These are phyloP conservation scores for Hippocampus kuda DNA, from an alignment of 2,797 vertebrate species.

Conservation along the genomic window DNA sequence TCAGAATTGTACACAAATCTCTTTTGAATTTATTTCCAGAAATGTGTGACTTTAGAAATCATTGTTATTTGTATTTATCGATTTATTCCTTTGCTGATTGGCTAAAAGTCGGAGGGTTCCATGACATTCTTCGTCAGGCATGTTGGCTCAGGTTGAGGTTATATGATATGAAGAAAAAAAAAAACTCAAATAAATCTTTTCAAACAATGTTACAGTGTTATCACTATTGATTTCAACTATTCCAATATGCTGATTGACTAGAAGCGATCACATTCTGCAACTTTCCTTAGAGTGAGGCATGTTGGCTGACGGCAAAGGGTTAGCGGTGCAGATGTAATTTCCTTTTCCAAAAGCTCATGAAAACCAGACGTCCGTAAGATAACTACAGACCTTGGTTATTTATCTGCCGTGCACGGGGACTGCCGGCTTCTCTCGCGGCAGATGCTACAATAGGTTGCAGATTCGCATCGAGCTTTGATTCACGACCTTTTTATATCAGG, in stretches of 20 bases:
- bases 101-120: background rate
- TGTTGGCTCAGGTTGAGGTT: background rate
- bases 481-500: constrained; percentile 10
- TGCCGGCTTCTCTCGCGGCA: background rate
- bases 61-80: background rate
- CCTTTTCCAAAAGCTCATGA: constrained; percentile 66
- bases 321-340: constrained; percentile 58
- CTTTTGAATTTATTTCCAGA: background rate
- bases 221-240: background rate
- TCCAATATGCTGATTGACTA: background rate
- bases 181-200: background rate
- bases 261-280: background rate
- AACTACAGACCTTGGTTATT: constrained; percentile 58
- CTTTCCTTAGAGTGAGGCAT: constrained; percentile 4
- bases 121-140: background rate
- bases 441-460: constrained; percentile 6
- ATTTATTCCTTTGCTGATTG: background rate
- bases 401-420: constrained; percentile 52
- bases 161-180: too few species aligned
- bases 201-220: background rate
- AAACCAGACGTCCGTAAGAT: constrained; percentile 64
- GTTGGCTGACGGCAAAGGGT: constrained; percentile 45
- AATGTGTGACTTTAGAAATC: background rate
- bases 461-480: constrained; percentile 28
- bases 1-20: too few species aligned